Percentiles rank a stretch among this genome's conserved stretches.
Evolutionary conservation across 1,140 invertebrate genomes (phyloP).

Genomic region (Pseudomyrmex gracilis): DNA sequence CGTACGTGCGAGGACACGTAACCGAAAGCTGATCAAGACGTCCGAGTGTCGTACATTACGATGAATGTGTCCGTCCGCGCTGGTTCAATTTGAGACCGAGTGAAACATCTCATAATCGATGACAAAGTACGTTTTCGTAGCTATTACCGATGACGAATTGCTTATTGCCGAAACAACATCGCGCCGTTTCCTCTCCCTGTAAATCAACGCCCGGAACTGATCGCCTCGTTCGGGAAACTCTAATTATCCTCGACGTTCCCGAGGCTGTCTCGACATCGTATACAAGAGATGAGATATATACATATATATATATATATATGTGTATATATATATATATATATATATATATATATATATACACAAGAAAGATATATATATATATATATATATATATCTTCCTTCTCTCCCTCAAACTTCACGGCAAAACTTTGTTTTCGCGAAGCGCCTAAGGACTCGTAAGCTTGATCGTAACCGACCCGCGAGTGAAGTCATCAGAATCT

Average conservation of each 20-base stretch:
- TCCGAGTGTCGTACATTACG: slow-evolving; percentile 24
- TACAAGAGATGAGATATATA: slow-evolving; percentile 31
- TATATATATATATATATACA: no score
- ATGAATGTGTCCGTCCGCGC: slow-evolving; percentile 14
- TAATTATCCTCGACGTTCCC: slow-evolving; percentile 45
- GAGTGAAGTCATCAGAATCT: slow-evolving; percentile 56
- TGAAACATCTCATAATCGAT: slow-evolving; percentile 45
- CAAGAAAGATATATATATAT: no score
- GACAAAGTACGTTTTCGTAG: slow-evolving; percentile 51
- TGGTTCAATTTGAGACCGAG: slow-evolving; percentile 34
- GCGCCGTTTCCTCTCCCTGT: neutral
- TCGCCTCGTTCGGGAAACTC: slow-evolving; percentile 26
- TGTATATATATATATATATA: no score
- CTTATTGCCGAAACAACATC: slow-evolving; percentile 55
- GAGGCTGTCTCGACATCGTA: neutral
- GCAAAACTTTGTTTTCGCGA: slow-evolving; percentile 39
- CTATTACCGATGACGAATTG: slow-evolving; percentile 49
- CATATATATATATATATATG: no score
- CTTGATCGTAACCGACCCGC: slow-evolving; percentile 20
- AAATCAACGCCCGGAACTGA: slow-evolving; percentile 36
- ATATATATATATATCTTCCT: no score
- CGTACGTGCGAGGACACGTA: neutral
- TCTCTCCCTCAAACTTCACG: slow-evolving; percentile 16
- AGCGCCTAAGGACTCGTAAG: slow-evolving; percentile 36
- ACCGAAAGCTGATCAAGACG: slow-evolving; percentile 38